Percentiles rank a stretch among this genome's conserved stretches.
Evolutionary conservation across 2,113 vertebrate genomes (phyloP).

Genomic region (Cricetomys ansorgei): DNA sequence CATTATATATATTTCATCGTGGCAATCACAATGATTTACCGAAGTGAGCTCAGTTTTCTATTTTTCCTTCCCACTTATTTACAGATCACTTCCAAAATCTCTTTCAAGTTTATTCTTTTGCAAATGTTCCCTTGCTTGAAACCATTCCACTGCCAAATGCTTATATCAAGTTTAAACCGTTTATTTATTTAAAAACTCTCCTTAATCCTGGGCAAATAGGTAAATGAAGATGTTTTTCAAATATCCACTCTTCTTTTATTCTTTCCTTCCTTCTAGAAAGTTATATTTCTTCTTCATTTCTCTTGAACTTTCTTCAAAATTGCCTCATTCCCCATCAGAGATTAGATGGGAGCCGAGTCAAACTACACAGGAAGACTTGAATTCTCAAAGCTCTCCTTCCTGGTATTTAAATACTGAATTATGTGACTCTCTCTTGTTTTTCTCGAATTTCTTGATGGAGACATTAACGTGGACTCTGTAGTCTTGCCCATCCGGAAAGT

Average conservation of each 20-base stretch:
- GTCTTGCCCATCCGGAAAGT: background rate
- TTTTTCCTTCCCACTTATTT: constrained; percentile 44
- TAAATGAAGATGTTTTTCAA: background rate
- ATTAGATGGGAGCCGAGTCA: background rate
- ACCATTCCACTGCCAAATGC: background rate
- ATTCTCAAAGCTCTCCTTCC: constrained; percentile 1
- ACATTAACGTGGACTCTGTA: background rate
- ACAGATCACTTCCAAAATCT: constrained; percentile 40
- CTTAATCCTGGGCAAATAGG: background rate
- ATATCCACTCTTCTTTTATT: background rate
- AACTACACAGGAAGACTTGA: background rate
- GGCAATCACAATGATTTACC: constrained; percentile 1
- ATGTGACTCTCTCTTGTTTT: background rate
- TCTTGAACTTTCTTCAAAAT: background rate
- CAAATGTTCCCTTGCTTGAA: constrained; percentile 13
- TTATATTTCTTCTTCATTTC: background rate
- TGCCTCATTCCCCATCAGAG: background rate
- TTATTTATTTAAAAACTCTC: constrained; percentile 22
- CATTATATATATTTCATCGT: constrained; percentile 24
- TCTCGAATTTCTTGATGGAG: background rate
- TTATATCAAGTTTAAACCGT: background rate
- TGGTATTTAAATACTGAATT: constrained; percentile 10
- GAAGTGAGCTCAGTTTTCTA: background rate
- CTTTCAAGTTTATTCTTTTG: background rate
- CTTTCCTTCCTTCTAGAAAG: constrained; percentile 22